Percentiles rank a stretch among this genome's conserved stretches.
These are phyloP conservation scores for Perognathus longimembris DNA, from an alignment of 2,113 vertebrate genomes.

Conservation along the genomic window DNA sequence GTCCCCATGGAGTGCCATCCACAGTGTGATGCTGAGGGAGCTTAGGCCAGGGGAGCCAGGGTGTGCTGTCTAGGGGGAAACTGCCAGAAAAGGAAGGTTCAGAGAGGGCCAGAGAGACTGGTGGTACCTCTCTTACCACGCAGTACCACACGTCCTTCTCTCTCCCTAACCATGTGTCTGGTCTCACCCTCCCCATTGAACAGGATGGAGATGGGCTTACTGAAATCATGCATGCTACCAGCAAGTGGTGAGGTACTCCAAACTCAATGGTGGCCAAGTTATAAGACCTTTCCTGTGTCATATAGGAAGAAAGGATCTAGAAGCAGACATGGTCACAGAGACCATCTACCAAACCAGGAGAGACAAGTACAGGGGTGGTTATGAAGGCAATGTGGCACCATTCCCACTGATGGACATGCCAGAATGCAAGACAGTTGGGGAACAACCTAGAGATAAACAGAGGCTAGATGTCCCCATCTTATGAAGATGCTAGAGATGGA, in stretches of 20 bases:
- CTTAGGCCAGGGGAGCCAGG: background rate
- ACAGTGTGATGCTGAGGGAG: background rate
- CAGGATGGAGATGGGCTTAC: background rate
- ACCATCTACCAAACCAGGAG: background rate
- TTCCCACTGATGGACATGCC: background rate
- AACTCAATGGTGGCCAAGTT: background rate
- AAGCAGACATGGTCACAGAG: background rate
- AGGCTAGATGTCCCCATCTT: background rate
- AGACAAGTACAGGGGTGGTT: background rate
- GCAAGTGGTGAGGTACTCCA: background rate
- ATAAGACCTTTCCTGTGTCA: background rate
- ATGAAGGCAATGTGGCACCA: accelerated
- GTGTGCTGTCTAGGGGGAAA: background rate
- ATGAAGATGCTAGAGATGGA: accelerated
- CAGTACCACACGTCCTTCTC: background rate
- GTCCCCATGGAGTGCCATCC: background rate
- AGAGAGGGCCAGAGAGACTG: background rate
- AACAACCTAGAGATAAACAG: background rate
- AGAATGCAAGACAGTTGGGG: background rate
- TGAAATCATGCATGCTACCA: background rate
- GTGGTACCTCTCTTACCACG: background rate
- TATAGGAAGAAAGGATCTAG: background rate
- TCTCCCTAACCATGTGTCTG: background rate
- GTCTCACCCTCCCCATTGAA: background rate
- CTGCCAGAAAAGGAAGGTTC: background rate